These are phyloP conservation scores for Ancistrus triradiatus DNA, from an alignment of 2,113 vertebrate species.

Conservation along the genomic window DNA sequence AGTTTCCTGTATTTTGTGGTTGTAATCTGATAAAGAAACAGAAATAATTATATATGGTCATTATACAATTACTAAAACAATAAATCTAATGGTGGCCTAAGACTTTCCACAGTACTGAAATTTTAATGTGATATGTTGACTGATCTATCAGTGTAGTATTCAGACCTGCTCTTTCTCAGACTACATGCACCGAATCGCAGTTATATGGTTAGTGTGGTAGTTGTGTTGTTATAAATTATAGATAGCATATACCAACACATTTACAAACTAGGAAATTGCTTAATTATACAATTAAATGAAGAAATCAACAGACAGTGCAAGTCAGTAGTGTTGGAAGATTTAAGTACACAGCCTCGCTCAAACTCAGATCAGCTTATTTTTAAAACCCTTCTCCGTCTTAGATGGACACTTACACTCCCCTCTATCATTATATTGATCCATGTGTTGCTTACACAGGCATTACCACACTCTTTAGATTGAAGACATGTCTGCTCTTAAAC, in stretches of 20 bases:
- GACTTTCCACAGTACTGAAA: too few species aligned
- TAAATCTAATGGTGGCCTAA: too few species aligned
- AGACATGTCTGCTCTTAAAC: constrained; percentile 38
- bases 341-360: not conserved
- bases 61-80: too few species aligned
- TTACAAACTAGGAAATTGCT: constrained; percentile 1
- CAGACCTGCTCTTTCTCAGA: not conserved
- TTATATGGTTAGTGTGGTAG: too few species aligned
- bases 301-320: constrained; percentile 23
- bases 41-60: too few species aligned
- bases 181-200: too few species aligned
- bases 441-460: constrained; percentile 47
- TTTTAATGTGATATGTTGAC: too few species aligned
- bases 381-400: constrained; percentile 17
- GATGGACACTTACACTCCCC: constrained; percentile 22
- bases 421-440: constrained; percentile 38
- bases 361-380: constrained; percentile 5
- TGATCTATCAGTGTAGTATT: too few species aligned
- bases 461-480: constrained; percentile 43
- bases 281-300: constrained; percentile 21
- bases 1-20: too few species aligned
- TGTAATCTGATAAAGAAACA: too few species aligned
- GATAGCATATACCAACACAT: not conserved
- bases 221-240: not conserved
- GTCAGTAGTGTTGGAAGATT: not conserved